phyloP scores from a whole-genome alignment of 2,797 vertebrate genomes.

The Coendou prehensilis region DNA sequence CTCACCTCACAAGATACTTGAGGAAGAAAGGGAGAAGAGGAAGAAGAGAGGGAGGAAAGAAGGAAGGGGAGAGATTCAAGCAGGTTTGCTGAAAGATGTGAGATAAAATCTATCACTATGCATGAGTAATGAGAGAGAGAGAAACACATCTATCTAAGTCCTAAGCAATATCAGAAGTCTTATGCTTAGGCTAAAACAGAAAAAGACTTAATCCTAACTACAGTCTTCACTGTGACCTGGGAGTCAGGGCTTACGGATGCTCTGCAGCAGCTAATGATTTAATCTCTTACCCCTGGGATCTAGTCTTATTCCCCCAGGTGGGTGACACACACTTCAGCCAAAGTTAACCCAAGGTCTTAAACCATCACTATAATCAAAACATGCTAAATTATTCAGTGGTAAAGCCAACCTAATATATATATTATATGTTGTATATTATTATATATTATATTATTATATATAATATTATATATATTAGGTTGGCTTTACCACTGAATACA shows the following conservation, averaged over 20 bases:
- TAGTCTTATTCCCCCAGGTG: neutral
- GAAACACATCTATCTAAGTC: neutral
- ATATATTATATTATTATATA: no score
- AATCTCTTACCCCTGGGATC: neutral
- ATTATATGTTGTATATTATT: neutral
- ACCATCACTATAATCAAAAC: neutral
- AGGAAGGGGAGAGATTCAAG: neutral
- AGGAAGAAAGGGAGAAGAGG: neutral
- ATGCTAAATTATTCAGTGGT: neutral
- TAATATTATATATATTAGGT: no score
- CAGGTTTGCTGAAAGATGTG: neutral
- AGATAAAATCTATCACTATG: neutral
- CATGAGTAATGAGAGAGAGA: neutral
- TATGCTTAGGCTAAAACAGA: neutral
- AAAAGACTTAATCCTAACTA: neutral
- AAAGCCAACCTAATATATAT: neutral
- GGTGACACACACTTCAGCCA: neutral
- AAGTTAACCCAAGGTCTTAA: neutral
- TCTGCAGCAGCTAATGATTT: neutral
- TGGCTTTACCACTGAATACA: no score
- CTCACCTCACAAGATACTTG: neutral
- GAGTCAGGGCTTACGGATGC: neutral
- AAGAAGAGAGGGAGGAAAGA: neutral
- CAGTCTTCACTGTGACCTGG: neutral
- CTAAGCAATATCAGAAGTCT: neutral